Evolutionary conservation across 2,113 vertebrate genomes (phyloP).

Genomic region (Nothoprocta pentlandii): DNA sequence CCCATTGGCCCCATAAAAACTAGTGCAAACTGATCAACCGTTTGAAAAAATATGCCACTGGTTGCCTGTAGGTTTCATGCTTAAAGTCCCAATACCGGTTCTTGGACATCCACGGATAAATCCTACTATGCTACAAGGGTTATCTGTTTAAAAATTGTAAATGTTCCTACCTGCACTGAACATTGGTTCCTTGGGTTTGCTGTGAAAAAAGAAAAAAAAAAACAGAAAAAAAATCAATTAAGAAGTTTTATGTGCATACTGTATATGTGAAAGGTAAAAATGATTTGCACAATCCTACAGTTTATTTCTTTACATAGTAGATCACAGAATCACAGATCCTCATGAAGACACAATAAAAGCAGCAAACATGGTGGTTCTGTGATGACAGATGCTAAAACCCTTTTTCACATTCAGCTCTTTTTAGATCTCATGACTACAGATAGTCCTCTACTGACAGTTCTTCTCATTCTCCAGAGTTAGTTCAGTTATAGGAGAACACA

Average conservation of each 20-base stretch:
- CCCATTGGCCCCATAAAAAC: background rate
- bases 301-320: background rate
- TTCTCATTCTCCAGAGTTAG: background rate
- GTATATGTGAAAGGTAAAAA: background rate
- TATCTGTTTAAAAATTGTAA: background rate
- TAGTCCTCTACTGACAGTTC: background rate
- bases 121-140: background rate
- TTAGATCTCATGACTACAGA: background rate
- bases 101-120: background rate
- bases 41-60: background rate
- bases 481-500: background rate
- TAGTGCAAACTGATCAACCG: background rate
- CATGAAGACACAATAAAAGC: background rate
- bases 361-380: background rate
- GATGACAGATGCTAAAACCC: background rate
- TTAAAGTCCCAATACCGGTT: background rate
- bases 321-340: background rate
- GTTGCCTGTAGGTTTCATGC: background rate
- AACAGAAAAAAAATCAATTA: background rate
- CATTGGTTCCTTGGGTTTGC: constrained; percentile 96
- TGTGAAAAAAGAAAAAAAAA: constrained; percentile 75
- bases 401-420: background rate
- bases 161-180: constrained; percentile 94
- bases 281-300: background rate
- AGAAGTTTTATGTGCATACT: background rate